Base-by-base conservation (phyloP, 2,113 vertebrate species). In the Plecotus auritus region DNA sequence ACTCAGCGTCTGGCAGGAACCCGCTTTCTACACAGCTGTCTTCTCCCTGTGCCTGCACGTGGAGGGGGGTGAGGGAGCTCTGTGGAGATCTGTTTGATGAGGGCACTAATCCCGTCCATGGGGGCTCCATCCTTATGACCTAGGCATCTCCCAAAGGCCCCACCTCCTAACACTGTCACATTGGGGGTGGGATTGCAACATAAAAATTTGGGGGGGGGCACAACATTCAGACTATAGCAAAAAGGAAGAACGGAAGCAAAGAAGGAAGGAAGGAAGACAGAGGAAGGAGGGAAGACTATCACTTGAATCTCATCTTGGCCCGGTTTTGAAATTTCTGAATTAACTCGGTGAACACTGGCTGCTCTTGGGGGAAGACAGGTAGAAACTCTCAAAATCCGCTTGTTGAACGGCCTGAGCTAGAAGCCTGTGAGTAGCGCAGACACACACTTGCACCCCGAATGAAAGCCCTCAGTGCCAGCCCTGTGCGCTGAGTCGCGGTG, bases 51-150 rank as follows among this genome's bases (percentile, higher is more conserved):
- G 9, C 23, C 40, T 10, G 8, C 7, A 16, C 10, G 2, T 7
- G 51, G 22, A 51, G 28, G 49, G 35, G 42, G 49, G 14, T 1
- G 5, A 13, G 20, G 18, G 18, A 0, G 9, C 16, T 12, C 4
- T 26, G 18, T 14, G 26, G 7, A 28, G 61, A 32, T 47, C 51
- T n/a, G 32, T 70, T 28, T 26, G 3, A 28, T 11, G 20, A 35
- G 49, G 42, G 20, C 0, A 4, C 18, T n/a, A n/a, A 69, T 32
- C 26, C 5, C 40, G 16, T 56, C 23, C 16, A 4, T 0, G 0
- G 61, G 28, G 73, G 37, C 17, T 40, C 22, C 28, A 51, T 28
- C 37, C 42, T 59, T n/a, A 32, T 28, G 49, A 77, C 18, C 47
- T 32, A 30, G 23, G 47, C 26, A 32, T 59, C 18, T 74, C 49